phyloP scores from a whole-genome alignment of 2,113 vertebrate species.

The Scomber colias region DNA sequence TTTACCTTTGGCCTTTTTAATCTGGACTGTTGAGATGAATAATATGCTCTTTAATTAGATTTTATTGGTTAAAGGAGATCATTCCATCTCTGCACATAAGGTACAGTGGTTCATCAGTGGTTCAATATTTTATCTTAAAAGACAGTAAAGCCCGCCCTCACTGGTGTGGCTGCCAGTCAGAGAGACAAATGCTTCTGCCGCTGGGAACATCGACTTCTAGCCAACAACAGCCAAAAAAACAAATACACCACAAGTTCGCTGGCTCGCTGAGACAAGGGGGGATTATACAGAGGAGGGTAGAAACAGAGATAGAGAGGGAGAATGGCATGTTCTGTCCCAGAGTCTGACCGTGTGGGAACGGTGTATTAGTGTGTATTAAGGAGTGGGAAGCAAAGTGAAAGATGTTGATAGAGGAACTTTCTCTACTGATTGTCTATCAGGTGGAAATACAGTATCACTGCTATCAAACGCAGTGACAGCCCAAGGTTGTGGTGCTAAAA shows the following conservation, averaged over 20 bases:
- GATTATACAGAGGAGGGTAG: background rate
- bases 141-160: conserved; percentile 34
- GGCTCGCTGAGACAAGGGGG: conserved; percentile 36
- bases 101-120: conserved; percentile 1
- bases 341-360: conserved; percentile 50
- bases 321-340: conserved; percentile 69
- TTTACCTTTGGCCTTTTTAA: background rate
- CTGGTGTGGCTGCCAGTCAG: conserved; percentile 48
- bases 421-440: background rate
- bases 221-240: conserved; percentile 69
- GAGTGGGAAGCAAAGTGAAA: background rate
- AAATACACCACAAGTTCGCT: conserved; percentile 70
- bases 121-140: conserved; percentile 18
- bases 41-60: rapidly evolving
- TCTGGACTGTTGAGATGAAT: background rate
- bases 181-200: conserved; percentile 49
- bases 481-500: too few species aligned
- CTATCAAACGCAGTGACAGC: background rate
- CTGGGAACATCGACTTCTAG: conserved; percentile 76
- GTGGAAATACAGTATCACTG: background rate
- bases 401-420: background rate
- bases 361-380: background rate
- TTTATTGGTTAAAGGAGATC: background rate
- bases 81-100: background rate
- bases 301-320: conserved; percentile 23